Percentiles rank a stretch among this genome's conserved stretches.
Evolutionary conservation across 2,113 vertebrate genomes (phyloP).

Genomic region (Alexandromys fortis): DNA sequence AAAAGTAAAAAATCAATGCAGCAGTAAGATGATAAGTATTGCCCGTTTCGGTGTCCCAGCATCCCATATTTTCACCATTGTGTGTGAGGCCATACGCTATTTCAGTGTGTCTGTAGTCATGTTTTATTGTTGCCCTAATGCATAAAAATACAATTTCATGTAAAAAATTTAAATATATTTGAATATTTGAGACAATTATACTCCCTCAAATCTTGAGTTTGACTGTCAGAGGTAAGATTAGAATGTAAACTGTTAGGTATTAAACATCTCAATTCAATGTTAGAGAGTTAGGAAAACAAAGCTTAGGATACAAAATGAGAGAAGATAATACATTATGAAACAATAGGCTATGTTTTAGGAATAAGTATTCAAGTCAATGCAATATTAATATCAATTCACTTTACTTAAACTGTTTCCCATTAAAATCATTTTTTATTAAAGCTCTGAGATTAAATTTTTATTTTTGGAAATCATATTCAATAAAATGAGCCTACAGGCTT

Average conservation of each 20-base stretch:
- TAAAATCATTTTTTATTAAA: constrained; percentile 28
- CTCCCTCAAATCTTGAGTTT: background rate
- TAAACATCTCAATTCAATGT: background rate
- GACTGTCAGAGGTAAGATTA: background rate
- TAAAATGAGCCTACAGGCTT: background rate
- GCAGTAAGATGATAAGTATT: background rate
- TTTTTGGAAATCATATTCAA: background rate
- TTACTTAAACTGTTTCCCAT: background rate
- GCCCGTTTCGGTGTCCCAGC: background rate
- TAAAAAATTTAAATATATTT: background rate
- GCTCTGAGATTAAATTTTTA: constrained; percentile 2
- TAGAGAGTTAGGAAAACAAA: constrained; percentile 29
- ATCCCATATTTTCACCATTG: background rate
- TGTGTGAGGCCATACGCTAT: background rate
- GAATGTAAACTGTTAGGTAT: background rate
- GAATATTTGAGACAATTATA: background rate
- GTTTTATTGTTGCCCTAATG: background rate
- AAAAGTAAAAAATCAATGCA: background rate
- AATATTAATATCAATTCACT: background rate
- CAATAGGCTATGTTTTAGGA: background rate
- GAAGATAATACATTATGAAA: background rate
- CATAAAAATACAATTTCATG: background rate
- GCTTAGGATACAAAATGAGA: background rate
- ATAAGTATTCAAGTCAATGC: background rate
- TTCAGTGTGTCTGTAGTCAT: background rate